A percentile compares a stretch with the other conserved stretches of the same genome.
These are phyloP conservation scores for Boloria selene DNA, from an alignment of 2,888 invertebrate species.

Conservation along the genomic window DNA sequence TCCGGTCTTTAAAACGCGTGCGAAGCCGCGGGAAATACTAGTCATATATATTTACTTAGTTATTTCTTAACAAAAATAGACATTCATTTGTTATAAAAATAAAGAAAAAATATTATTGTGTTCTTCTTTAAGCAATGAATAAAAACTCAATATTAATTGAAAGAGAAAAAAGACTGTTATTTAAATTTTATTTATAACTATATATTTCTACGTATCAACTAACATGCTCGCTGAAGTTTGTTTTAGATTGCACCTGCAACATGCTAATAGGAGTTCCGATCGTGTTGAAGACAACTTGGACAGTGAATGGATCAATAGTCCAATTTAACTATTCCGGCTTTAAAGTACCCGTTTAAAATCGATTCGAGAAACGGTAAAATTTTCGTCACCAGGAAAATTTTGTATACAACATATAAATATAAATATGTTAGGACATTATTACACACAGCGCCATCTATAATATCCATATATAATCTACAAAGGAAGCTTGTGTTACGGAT, in stretches of 20 bases:
- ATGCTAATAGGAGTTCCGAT: constrained; percentile 28
- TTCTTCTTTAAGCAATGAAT: neutral
- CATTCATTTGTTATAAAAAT: no score
- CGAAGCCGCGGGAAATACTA: no score
- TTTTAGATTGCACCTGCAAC: constrained; percentile 27
- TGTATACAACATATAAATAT: no score
- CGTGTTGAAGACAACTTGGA: constrained; percentile 30
- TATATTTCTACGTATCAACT: constrained; percentile 1
- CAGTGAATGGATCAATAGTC: constrained; percentile 27
- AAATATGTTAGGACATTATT: no score
- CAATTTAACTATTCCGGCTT: constrained; percentile 26
- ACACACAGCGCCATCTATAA: no score
- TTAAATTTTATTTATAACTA: neutral
- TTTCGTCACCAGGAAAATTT: neutral
- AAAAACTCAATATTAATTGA: neutral
- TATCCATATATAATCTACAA: no score
- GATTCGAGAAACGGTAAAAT: constrained; percentile 5
- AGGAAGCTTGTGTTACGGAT: no score
- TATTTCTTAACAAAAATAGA: no score
- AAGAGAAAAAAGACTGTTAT: no score
- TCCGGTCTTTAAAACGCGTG: no score
- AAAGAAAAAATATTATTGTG: neutral
- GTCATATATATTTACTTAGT: no score
- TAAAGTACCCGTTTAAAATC: constrained; percentile 13
- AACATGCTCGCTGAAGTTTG: constrained; percentile 22